Base-by-base conservation (phyloP, 1,140 invertebrate genomes). In the Pseudomyrmex sp. region DNA sequence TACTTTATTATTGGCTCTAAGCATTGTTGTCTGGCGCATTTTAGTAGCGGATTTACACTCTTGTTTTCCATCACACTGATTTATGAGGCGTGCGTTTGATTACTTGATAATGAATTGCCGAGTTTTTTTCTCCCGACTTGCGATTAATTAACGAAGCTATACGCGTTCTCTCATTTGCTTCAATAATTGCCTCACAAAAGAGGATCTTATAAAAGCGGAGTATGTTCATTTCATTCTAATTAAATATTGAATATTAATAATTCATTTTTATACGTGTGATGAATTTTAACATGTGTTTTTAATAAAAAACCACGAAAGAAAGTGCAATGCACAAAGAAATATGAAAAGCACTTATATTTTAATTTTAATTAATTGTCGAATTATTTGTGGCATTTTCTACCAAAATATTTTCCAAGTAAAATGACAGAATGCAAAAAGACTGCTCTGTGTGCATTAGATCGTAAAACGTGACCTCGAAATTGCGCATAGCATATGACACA, bases 1-100 rank as follows among this genome's bases (percentile, higher is more conserved):
- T 80, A 58, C 56, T 80, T 80, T 80, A 80, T 80, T 80, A 80
- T 80, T 80, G 46, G 44, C 56, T 5, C 23, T 26, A 50, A 69
- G n/a, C 59, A 48, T 65, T 23, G 48, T 54, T 44, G 62, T 56
- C 63, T 26, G 61, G 10, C 12, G 15, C 44, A 23, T 80, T 80
- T 80, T 80, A 61, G 54, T 70, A 35, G 23, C 8, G 54, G 54
- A 72, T 80, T 80, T 80, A 72, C 66, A 70, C 18, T 13, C 15
- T 15, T 54, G 18, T 80, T 80, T 72, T 61, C 66, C 72, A 72
- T 72, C 76, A 50, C 5, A 10, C 18, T 15, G 65, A 59, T 79
- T 80, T 72, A 80, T n/a, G 44, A 18, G 15, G 20, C 8, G 15
- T 13, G n/a, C 54, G 18, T 80, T 70, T 80, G 15, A 80, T 72